phyloP scores from a whole-genome alignment of 2,113 vertebrate genomes.

The Hylia prasina region DNA sequence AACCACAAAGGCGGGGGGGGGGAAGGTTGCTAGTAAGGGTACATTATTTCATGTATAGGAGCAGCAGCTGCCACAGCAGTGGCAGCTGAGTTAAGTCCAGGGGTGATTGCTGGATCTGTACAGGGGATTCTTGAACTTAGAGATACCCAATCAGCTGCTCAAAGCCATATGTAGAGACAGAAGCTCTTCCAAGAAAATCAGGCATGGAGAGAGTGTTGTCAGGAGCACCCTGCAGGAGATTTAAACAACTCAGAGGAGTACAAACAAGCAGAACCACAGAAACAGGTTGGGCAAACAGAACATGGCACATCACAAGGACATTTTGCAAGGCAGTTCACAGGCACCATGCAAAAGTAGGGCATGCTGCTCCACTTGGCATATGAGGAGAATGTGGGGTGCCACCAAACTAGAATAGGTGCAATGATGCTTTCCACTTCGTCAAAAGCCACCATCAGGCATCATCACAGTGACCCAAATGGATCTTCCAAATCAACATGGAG shows the following conservation, averaged over 20 bases:
- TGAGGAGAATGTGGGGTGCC: neutral
- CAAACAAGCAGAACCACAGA: no score
- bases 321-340: neutral
- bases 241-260: neutral
- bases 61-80: neutral
- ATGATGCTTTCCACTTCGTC: neutral
- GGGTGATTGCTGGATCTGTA: neutral
- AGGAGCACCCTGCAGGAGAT: neutral
- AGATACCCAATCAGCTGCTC: neutral
- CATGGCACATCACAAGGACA: no score
- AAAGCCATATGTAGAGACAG: neutral
- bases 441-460: neutral
- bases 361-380: neutral
- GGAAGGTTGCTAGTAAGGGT: neutral
- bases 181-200: neutral
- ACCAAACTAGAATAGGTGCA: neutral
- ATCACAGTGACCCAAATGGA: neutral
- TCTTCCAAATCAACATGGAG: neutral
- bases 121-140: neutral
- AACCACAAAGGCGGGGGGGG: no score
- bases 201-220: neutral
- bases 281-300: neutral
- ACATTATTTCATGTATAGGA: neutral
- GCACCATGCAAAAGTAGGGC: neutral
- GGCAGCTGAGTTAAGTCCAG: neutral